Evolutionary conservation across 1,140 invertebrate genomes (phyloP).

Genomic region (Saccostrea cuccullata): DNA sequence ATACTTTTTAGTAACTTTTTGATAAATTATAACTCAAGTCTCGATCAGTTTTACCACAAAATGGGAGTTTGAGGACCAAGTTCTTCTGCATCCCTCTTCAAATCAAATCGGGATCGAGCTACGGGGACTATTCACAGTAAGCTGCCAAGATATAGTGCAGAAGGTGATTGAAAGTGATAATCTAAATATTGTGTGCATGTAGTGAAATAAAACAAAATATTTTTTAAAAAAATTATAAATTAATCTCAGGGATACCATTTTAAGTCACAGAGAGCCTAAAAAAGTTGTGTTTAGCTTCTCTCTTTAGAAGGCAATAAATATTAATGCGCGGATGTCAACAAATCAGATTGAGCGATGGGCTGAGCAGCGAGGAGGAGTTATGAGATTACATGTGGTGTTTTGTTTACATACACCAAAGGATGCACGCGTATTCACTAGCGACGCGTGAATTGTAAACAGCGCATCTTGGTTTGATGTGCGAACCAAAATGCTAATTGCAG

Average conservation of each 20-base stretch:
- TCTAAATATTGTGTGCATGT: background rate
- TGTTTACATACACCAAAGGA: constrained; percentile 5
- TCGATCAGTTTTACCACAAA: background rate
- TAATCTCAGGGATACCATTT: background rate
- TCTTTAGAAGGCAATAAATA: background rate
- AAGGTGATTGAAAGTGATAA: background rate
- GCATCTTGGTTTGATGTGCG: constrained; percentile 32
- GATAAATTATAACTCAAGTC: no score
- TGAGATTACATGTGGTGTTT: constrained; percentile 13
- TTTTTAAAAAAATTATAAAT: background rate
- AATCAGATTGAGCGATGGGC: constrained; percentile 31
- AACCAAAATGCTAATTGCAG: background rate
- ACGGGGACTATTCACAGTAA: background rate
- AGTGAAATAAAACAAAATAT: background rate
- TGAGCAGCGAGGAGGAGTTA: constrained; percentile 17
- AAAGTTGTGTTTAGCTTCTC: background rate
- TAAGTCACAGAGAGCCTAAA: background rate
- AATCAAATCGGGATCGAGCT: background rate
- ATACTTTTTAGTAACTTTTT: no score
- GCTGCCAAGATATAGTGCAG: background rate
- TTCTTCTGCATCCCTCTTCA: background rate
- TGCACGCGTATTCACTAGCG: constrained; percentile 34
- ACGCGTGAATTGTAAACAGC: constrained; percentile 23
- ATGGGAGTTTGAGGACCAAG: background rate
- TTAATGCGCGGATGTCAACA: constrained; percentile 32